Evolutionary conservation across 1,140 invertebrate genomes (phyloP), one percentile per base, ranked within the genome.

Genomic region (Euura lappo): DNA sequence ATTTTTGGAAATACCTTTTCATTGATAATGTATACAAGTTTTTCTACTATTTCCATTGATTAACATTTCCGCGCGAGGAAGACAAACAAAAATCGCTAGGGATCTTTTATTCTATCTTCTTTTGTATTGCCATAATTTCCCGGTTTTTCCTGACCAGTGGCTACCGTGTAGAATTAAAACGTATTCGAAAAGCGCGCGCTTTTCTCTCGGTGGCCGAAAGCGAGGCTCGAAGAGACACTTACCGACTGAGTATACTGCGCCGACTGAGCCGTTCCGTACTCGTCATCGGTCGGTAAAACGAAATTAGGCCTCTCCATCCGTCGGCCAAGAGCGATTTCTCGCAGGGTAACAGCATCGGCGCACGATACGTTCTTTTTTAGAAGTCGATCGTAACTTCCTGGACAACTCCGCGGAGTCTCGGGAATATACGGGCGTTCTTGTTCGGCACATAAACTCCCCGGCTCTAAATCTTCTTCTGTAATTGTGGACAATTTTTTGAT

Each of bases 341-440:
- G 51, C 13, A 60, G 10, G 51, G 51, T 60, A 4, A n/a, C 2
- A 3, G 51, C 51, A 60, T 3, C 51, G 51, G 51, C 51, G 51
- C 51, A 60, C 6, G 51, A n/a, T 11, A 60, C 51, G 6, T 60
- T 60, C 5, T 3, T 60, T 60, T 60, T 60, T 11, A 8, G 51
- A 60, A 60, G 10, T 60, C 51, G 51, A 60, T 60, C 51, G 51
- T 60, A 60, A n/a, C 8, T 60, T 60, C 51, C 51, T n/a, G 51
- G 51, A 60, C 51, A 60, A n/a, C 51, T n/a, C 10, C 8, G 51
- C 10, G 3, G 51, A 11, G 3, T n/a, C 3, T 8, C 8, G 13
- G 51, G 51, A n/a, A 8, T 11, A 60, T 8, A n/a, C 5, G 51
- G 51, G 28, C 28, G 28, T 6, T 60, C 51, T n/a, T 60, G 8